These are phyloP conservation scores for Eupithecia dodoneata DNA, from an alignment of 2,888 invertebrate genomes.

Conservation along the genomic window DNA sequence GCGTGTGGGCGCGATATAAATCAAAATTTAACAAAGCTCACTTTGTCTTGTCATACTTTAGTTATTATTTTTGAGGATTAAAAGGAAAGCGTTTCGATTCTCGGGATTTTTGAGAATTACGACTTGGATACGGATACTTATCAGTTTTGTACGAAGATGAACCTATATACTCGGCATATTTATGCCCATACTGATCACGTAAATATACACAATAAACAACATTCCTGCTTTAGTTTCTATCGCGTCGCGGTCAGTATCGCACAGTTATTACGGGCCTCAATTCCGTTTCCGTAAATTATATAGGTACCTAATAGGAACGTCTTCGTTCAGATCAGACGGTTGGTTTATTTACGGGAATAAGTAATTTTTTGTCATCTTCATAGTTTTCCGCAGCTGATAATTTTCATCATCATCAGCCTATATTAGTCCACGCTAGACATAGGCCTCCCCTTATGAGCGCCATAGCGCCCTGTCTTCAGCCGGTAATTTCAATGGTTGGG, in stretches of 20 bases:
- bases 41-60: conserved; percentile 41
- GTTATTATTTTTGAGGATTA: conserved; percentile 31
- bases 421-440: too few relatives aligned
- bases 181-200: too few relatives aligned
- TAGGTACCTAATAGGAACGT: too few relatives aligned
- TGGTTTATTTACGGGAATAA: neutral
- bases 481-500: neutral
- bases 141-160: neutral
- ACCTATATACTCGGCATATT: too few relatives aligned
- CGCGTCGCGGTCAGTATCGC: too few relatives aligned
- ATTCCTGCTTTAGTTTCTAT: too few relatives aligned
- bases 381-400: too few relatives aligned
- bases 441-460: too few relatives aligned
- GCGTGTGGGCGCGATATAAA: conserved; percentile 53
- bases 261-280: too few relatives aligned
- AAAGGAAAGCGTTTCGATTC: conserved; percentile 22
- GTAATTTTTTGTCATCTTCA: neutral
- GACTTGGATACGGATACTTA: neutral
- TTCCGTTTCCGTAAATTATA: too few relatives aligned
- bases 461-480: neutral
- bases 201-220: too few relatives aligned
- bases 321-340: neutral
- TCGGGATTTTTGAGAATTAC: conserved; percentile 19
- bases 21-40: conserved; percentile 46
- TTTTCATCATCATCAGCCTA: neutral